Conservation (phyloP, 2,113 vertebrate species). For the Coryphaenoides rupestris region DNA sequence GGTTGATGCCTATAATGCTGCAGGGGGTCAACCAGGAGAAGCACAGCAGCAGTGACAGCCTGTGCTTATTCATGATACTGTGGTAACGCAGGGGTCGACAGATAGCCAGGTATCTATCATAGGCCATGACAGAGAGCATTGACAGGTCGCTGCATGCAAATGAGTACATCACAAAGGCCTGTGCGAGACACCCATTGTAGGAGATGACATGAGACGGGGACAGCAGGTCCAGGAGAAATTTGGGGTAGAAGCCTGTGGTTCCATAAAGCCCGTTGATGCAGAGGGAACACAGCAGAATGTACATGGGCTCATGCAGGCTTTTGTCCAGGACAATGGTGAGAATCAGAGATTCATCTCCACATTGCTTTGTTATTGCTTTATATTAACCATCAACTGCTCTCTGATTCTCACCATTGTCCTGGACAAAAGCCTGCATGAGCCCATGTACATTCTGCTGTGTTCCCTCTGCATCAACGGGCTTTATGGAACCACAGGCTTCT, state of each 20-base stretch:
- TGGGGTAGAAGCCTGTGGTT: slow-evolving; percentile 44
- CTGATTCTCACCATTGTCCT: slow-evolving; percentile 35
- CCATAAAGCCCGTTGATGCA: slow-evolving; percentile 49
- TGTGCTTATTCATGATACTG: slow-evolving; percentile 36
- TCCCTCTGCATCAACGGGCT: slow-evolving; percentile 43
- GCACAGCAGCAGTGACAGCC: slow-evolving; percentile 9
- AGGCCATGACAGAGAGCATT: slow-evolving; percentile 39
- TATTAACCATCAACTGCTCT: slow-evolving; percentile 27
- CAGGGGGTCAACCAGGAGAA: slow-evolving; percentile 25
- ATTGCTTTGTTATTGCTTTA: slow-evolving; percentile 34
- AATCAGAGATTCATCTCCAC: slow-evolving; percentile 32
- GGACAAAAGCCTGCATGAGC: slow-evolving; percentile 46
- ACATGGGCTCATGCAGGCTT: slow-evolving; percentile 51
- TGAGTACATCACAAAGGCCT: slow-evolving; percentile 27
- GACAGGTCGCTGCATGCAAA: slow-evolving; percentile 39
- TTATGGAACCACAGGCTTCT: slow-evolving; percentile 46
- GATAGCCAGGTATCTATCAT: slow-evolving; percentile 52
- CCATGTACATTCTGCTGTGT: slow-evolving; percentile 50
- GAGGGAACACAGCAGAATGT: slow-evolving; percentile 40
- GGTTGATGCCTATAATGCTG: slow-evolving; percentile 5
- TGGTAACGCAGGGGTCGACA: slow-evolving; percentile 44
- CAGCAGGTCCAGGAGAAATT: slow-evolving; percentile 38
- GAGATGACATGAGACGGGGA: slow-evolving; percentile 39
- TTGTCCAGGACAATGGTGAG: slow-evolving; percentile 37
- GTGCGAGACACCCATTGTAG: slow-evolving; percentile 36